A percentile compares a stretch with the other conserved stretches of the same genome.
Conservation (phyloP, 2,888 invertebrate species). For the Kuschelorhynchus macadamiae region DNA sequence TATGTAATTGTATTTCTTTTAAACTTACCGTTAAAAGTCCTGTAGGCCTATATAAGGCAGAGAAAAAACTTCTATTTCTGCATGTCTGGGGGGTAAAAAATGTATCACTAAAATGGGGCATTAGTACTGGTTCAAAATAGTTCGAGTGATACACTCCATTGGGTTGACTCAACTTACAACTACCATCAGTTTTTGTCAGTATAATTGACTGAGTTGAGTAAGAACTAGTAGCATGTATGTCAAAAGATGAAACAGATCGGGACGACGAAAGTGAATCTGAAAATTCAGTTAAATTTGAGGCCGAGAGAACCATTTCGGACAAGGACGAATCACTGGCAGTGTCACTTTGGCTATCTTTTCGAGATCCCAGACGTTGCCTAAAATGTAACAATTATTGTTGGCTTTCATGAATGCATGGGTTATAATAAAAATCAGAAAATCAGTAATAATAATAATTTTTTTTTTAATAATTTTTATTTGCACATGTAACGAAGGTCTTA, state of each 20-base stretch:
- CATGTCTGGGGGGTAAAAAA: conserved; percentile 74
- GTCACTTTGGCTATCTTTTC: conserved; percentile 65
- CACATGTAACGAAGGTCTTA: too few species aligned
- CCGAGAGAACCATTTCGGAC: conserved; percentile 21
- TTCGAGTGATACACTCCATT: not conserved
- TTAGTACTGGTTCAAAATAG: conserved; percentile 63
- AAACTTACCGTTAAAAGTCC: conserved; percentile 72
- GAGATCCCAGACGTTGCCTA: conserved; percentile 43
- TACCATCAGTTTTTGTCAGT: not conserved
- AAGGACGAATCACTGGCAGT: conserved; percentile 63
- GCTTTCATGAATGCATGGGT: not conserved
- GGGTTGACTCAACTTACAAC: not conserved
- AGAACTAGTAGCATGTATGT: not conserved
- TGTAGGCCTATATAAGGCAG: conserved; percentile 73
- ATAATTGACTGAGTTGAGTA: too few species aligned
- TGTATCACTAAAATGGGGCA: conserved; percentile 70
- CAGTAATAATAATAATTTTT: not conserved
- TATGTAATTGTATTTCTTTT: too few species aligned
- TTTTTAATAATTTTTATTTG: not conserved
- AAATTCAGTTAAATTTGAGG: conserved; percentile 5
- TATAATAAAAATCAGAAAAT: too few species aligned
- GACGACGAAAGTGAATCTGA: conserved; percentile 18
- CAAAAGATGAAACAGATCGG: conserved; percentile 10
- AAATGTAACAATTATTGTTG: conserved; percentile 8
- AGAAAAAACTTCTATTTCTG: conserved; percentile 73